phyloP scores from a whole-genome alignment of 2,113 vertebrate species.

The Myotis brandtii region DNA sequence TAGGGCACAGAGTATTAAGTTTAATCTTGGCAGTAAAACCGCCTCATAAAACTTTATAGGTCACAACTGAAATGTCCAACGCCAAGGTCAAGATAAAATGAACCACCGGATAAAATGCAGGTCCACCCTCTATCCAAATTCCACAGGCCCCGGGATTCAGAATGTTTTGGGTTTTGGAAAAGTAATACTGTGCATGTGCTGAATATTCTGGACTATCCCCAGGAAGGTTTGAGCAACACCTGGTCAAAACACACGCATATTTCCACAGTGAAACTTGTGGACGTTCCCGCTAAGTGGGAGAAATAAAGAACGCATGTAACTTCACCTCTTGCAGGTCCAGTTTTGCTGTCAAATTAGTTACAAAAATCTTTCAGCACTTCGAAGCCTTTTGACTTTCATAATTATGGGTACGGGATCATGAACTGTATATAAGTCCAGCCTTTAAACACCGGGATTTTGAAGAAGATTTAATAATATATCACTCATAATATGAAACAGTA shows the following conservation, averaged over 20 bases:
- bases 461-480: background rate
- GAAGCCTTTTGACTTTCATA: background rate
- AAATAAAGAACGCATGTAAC: background rate
- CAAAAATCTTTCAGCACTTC: background rate
- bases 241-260: background rate
- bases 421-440: background rate
- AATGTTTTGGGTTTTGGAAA: background rate
- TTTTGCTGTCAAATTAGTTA: background rate
- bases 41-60: slow-evolving; percentile 41
- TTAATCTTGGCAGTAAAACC: slow-evolving; percentile 56
- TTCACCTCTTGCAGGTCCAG: background rate
- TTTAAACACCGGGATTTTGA: background rate
- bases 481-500: background rate
- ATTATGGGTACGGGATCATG: background rate
- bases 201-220: background rate
- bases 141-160: background rate
- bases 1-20: background rate
- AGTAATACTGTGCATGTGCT: background rate
- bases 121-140: background rate
- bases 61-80: background rate
- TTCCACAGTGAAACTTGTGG: background rate
- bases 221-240: background rate
- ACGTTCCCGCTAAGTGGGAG: background rate
- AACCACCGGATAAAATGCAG: background rate
- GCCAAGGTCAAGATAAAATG: slow-evolving; percentile 50